Evolutionary conservation across 2,113 vertebrate genomes (phyloP).

Genomic region (Malurus elegans): DNA sequence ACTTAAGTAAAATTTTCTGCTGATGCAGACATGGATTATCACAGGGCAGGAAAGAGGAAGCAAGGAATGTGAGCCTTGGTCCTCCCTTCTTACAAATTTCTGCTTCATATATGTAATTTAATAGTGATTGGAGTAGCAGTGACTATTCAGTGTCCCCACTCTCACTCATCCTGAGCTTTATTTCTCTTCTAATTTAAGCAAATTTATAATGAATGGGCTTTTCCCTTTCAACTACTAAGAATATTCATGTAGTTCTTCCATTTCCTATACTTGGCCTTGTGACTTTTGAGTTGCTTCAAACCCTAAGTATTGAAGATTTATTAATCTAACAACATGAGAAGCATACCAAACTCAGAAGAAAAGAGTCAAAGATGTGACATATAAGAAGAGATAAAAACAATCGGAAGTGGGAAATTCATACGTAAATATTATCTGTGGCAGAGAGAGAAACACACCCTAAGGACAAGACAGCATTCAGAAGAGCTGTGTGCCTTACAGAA

Average conservation of each 20-base stretch:
- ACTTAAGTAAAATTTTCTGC: neutral
- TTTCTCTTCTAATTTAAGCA: neutral
- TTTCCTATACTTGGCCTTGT: neutral
- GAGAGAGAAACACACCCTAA: neutral
- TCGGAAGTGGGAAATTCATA: neutral
- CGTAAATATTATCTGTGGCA: neutral
- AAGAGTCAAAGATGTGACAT: neutral
- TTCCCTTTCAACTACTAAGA: neutral
- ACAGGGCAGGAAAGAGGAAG: neutral
- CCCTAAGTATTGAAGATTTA: neutral
- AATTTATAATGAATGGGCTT: neutral
- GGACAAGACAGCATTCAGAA: neutral
- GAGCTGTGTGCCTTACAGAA: neutral
- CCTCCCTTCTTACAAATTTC: neutral
- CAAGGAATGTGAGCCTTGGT: neutral
- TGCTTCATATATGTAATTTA: neutral
- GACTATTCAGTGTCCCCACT: neutral
- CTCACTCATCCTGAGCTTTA: neutral
- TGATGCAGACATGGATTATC: neutral
- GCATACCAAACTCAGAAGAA: neutral
- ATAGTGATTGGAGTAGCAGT: neutral
- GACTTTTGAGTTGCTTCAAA: neutral
- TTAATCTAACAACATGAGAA: neutral
- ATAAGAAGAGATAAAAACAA: neutral
- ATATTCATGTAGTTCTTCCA: neutral